A percentile compares a stretch with the other conserved stretches of the same genome.
Conservation (phyloP, 2,113 vertebrate genomes). For the Oreotrochilus melanogaster region DNA sequence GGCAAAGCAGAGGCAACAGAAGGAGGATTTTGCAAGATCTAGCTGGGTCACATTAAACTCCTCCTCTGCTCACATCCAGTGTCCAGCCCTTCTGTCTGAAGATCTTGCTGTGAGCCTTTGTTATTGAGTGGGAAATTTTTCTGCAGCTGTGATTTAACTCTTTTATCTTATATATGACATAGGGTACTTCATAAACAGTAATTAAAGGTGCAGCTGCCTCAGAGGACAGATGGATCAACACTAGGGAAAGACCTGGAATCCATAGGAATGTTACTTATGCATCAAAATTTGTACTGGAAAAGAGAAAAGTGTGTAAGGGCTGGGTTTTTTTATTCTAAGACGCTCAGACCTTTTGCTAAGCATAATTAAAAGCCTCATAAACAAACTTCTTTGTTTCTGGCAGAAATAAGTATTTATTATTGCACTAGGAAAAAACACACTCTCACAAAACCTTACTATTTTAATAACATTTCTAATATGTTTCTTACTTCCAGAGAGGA, state of each 20-base stretch:
- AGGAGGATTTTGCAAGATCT: constrained; percentile 66
- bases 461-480: constrained; percentile 71
- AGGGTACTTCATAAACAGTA: background rate
- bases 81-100: constrained; percentile 67
- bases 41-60: constrained; percentile 36
- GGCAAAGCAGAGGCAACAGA: constrained; percentile 60
- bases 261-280: background rate
- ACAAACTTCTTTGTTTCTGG: constrained; percentile 62
- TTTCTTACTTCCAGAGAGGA: constrained; percentile 73
- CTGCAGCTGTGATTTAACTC: constrained; percentile 25
- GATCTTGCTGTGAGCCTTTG: constrained; percentile 34
- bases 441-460: constrained; percentile 63
- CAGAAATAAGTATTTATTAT: constrained; percentile 74
- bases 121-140: constrained; percentile 63
- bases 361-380: constrained; percentile 25
- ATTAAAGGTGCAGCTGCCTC: background rate
- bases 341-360: constrained; percentile 55
- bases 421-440: constrained; percentile 23
- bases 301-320: background rate
- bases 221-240: background rate
- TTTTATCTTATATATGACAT: no score
- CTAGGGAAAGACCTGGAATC: background rate
- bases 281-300: background rate
- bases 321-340: background rate
- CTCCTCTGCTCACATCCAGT: constrained; percentile 54